phyloP scores from a whole-genome alignment of 2,113 vertebrate genomes.

The cat (Felis catus) region DNA sequence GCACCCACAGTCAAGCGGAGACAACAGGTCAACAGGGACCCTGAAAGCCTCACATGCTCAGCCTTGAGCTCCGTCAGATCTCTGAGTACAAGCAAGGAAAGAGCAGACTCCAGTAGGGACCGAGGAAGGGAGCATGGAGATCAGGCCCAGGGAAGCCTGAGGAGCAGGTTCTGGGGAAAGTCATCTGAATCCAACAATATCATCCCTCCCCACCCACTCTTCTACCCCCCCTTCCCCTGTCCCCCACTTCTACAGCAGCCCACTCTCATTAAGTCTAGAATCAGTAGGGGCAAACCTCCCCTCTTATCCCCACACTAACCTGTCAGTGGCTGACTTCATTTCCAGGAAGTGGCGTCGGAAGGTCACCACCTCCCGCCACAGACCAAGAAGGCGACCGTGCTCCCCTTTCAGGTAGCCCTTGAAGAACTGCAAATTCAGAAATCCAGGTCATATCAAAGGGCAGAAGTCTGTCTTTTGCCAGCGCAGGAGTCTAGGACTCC shows the following conservation, averaged over 20 bases:
- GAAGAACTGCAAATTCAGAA: constrained; percentile 83
- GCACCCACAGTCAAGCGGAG: constrained; percentile 68
- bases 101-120: not conserved
- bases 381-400: constrained; percentile 83
- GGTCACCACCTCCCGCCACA: constrained; percentile 90
- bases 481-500: constrained; percentile 30
- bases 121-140: not conserved
- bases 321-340: constrained; percentile 92
- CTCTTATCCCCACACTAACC: constrained; percentile 83
- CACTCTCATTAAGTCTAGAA: not conserved
- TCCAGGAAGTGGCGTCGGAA: constrained; percentile 89
- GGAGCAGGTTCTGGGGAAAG: constrained; percentile 12
- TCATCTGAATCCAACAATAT: not conserved
- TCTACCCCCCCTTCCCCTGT: accelerated
- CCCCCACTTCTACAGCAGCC: not conserved
- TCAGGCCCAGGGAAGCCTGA: not conserved
- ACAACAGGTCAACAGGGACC: constrained; percentile 87
- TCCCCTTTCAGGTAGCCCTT: constrained; percentile 84
- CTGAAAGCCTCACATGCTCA: constrained; percentile 89
- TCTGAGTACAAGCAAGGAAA: constrained; percentile 79
- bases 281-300: not conserved
- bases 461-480: constrained; percentile 31
- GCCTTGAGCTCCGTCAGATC: constrained; percentile 91
- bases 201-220: not conserved
- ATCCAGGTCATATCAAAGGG: constrained; percentile 64